Evolutionary conservation across 2,888 invertebrate species (phyloP).

Genomic region (Cryptophagus acutangulus): DNA sequence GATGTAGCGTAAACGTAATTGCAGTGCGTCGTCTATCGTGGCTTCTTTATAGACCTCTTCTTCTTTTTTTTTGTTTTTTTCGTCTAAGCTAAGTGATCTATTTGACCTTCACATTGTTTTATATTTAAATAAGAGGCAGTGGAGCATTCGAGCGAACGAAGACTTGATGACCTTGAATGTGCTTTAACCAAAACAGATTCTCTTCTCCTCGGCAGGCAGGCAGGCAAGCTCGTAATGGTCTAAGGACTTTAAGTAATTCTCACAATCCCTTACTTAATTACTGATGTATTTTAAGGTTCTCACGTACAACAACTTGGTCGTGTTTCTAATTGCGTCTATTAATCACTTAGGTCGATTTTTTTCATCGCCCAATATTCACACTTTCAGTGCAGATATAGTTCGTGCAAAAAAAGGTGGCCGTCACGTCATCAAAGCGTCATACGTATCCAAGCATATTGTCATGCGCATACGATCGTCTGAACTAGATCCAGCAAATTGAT

Average conservation of each 20-base stretch:
- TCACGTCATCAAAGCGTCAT: too few species aligned
- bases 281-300: slow-evolving; percentile 7
- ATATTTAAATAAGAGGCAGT: slow-evolving; percentile 33
- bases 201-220: too few species aligned
- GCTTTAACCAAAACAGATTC: slow-evolving; percentile 22
- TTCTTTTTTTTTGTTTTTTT: slow-evolving; percentile 3
- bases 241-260: slow-evolving; percentile 13
- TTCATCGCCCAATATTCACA: too few species aligned
- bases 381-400: too few species aligned
- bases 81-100: slow-evolving; percentile 10
- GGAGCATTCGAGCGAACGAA: slow-evolving; percentile 30
- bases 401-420: too few species aligned
- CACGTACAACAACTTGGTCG: slow-evolving; percentile 7
- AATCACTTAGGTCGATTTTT: too few species aligned
- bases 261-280: slow-evolving; percentile 12
- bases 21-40: too few species aligned
- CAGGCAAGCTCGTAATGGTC: slow-evolving; percentile 11
- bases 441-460: too few species aligned
- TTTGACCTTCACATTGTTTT: slow-evolving; percentile 26
- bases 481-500: too few species aligned
- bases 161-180: slow-evolving; percentile 32
- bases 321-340: slow-evolving; percentile 8
- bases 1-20: too few species aligned
- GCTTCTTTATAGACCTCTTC: too few species aligned
- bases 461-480: too few species aligned